phyloP scores from a whole-genome alignment of 2,113 vertebrate genomes.

The Mus musculus region DNA sequence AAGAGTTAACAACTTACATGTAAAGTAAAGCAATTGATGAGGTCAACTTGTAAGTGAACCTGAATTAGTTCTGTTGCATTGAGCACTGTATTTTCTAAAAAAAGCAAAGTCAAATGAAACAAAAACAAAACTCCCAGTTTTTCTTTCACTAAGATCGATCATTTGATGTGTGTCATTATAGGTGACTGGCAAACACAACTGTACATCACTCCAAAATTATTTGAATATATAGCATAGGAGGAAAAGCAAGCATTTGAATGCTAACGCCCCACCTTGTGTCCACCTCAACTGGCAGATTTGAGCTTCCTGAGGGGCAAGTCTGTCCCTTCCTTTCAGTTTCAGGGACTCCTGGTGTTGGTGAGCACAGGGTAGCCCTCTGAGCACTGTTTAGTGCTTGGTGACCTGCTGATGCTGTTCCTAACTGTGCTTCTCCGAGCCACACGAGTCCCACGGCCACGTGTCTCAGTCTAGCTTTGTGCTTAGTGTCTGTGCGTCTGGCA shows the following conservation, averaged over 20 bases:
- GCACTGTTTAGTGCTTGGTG: background rate
- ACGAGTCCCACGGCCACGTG: background rate
- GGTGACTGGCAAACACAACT: background rate
- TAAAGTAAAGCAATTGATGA: constrained; percentile 1
- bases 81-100: background rate
- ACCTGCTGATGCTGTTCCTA: background rate
- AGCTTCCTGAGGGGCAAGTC: too few species aligned
- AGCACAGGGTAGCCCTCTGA: background rate
- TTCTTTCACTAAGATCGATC: background rate
- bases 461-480: background rate
- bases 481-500: background rate
- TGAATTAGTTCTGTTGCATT: constrained; percentile 12
- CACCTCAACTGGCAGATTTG: background rate
- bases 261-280: background rate
- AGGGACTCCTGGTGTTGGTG: background rate
- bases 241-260: background rate
- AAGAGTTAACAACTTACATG: background rate
- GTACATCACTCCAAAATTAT: background rate
- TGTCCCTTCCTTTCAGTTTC: background rate
- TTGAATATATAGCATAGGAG: background rate
- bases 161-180: background rate
- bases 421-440: background rate
- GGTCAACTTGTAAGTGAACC: background rate
- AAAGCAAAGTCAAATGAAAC: background rate
- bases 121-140: background rate